Evolutionary conservation across 2,797 vertebrate species (phyloP).

Genomic region (Chaetophractus vellerosus): DNA sequence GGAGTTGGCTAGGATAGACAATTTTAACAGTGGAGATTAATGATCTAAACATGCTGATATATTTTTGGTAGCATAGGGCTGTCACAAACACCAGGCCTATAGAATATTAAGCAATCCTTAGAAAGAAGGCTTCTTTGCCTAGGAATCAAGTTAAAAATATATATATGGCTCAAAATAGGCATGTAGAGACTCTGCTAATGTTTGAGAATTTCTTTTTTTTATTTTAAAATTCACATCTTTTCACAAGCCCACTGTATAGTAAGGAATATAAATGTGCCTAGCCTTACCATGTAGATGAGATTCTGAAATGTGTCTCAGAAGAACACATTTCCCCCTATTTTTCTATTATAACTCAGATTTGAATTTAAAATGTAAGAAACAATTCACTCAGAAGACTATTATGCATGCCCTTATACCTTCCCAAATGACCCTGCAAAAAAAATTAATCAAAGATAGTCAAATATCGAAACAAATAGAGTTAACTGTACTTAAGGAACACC

Average conservation of each 20-base stretch:
- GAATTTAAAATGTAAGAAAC: constrained; percentile 1
- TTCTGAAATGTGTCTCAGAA: constrained; percentile 5
- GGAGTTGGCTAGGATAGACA: background rate
- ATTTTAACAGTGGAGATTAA: constrained; percentile 41
- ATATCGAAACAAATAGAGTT: constrained; percentile 7
- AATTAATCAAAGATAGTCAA: background rate
- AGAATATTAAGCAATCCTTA: background rate
- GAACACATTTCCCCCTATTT: background rate
- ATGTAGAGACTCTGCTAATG: background rate
- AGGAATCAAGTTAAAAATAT: constrained; percentile 40
- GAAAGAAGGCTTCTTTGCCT: background rate
- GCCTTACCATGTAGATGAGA: constrained; percentile 10
- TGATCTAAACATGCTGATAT: constrained; percentile 20
- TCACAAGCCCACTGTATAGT: background rate
- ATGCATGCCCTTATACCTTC: background rate
- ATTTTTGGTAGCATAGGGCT: constrained; percentile 34
- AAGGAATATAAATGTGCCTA: background rate
- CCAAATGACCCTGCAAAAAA: background rate
- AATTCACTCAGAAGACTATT: background rate
- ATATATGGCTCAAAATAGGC: background rate
- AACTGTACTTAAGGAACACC: background rate
- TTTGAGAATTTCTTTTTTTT: constrained; percentile 9
- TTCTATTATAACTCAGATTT: background rate
- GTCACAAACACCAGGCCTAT: background rate
- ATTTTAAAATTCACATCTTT: constrained; percentile 57